Conservation (phyloP, 2,888 invertebrate species). For the Auanema freiburgensis region DNA sequence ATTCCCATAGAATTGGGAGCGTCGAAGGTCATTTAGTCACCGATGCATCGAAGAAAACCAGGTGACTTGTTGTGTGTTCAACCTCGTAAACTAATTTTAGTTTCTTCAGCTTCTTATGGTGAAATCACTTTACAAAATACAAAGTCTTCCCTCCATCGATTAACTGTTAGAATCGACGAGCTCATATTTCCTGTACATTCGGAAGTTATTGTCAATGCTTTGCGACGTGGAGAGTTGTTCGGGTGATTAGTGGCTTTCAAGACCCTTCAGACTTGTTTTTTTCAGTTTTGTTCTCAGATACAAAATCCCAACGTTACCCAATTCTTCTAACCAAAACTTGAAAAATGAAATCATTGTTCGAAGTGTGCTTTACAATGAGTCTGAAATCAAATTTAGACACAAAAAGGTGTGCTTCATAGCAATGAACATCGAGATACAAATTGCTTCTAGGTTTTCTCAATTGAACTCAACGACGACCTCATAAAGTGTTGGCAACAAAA, state of each 20-base stretch:
- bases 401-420: constrained; percentile 14
- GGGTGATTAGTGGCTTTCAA: constrained; percentile 15
- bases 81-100: too few relatives aligned
- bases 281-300: constrained; percentile 15
- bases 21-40: too few relatives aligned
- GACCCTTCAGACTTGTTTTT: background rate
- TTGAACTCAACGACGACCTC: too few relatives aligned
- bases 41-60: too few relatives aligned
- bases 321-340: constrained; percentile 3
- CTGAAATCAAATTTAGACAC: constrained; percentile 32
- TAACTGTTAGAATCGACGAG: constrained; percentile 33
- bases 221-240: constrained; percentile 15
- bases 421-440: too few relatives aligned
- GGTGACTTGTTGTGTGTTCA: too few relatives aligned
- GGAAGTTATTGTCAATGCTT: constrained; percentile 4
- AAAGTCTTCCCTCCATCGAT: constrained; percentile 5
- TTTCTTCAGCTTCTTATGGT: too few relatives aligned
- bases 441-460: too few relatives aligned
- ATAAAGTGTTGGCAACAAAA: too few relatives aligned
- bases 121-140: constrained; percentile 5
- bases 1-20: too few relatives aligned
- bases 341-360: constrained; percentile 14
- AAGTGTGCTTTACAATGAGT: background rate
- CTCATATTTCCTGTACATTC: constrained; percentile 18
- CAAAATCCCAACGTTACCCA: constrained; percentile 5